A percentile compares a stretch with the other conserved stretches of the same genome.
These are phyloP conservation scores for Ophthalmolycus amberensis DNA, from an alignment of 2,113 vertebrate genomes.

Conservation along the genomic window DNA sequence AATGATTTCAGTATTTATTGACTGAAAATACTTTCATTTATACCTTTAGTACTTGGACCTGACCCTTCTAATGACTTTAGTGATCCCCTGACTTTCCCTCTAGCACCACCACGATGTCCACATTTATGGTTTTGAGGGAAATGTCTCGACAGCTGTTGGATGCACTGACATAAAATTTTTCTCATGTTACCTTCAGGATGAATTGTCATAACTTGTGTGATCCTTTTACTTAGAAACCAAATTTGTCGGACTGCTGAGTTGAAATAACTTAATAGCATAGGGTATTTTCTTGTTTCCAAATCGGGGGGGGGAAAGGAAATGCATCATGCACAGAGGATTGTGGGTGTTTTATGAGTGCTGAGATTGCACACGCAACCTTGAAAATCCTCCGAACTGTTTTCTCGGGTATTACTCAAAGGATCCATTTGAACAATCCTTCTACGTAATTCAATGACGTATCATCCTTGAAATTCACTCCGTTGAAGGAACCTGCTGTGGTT, in stretches of 20 bases:
- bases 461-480: not conserved
- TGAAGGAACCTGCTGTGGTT: not conserved
- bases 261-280: not conserved
- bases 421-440: not conserved
- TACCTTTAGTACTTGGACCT: not conserved
- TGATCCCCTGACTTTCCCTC: not conserved
- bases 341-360: not conserved
- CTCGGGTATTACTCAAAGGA: not conserved
- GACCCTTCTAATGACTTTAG: too few species aligned
- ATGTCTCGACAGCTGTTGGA: too few species aligned
- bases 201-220: not conserved
- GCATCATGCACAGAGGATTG: not conserved
- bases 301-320: not conserved
- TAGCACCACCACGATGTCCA: not conserved
- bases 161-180: too few species aligned
- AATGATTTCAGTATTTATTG: not conserved
- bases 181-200: too few species aligned
- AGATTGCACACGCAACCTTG: not conserved
- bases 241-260: not conserved
- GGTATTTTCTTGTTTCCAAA: not conserved
- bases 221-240: not conserved
- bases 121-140: not conserved
- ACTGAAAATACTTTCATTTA: not conserved
- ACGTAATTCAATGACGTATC: not conserved
- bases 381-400: not conserved